Evolutionary conservation across 2,113 vertebrate species (phyloP).

Genomic region (Cyprinodon brontotheroides): DNA sequence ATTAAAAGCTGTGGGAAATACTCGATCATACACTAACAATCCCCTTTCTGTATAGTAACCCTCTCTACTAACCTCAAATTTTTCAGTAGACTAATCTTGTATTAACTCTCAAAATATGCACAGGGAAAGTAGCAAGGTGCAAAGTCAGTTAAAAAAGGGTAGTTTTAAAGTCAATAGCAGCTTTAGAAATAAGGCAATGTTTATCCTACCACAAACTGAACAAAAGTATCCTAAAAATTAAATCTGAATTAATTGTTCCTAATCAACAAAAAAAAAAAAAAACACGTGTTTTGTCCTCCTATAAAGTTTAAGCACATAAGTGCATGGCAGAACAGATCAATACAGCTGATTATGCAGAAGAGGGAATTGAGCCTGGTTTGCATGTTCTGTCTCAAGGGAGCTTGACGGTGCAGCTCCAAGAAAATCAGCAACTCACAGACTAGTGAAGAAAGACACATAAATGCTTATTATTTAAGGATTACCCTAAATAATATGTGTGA

Average conservation of each 20-base stretch:
- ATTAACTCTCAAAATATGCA: conserved; percentile 58
- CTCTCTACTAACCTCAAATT: conserved; percentile 57
- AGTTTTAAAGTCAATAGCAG: conserved; percentile 4
- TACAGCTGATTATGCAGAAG: conserved; percentile 34
- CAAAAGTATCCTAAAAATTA: conserved; percentile 10
- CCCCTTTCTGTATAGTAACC: conserved; percentile 30
- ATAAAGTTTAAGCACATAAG: conserved; percentile 10
- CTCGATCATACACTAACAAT: conserved; percentile 36
- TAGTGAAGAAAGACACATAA: not conserved
- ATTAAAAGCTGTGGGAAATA: conserved; percentile 34
- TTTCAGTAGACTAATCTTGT: conserved; percentile 36
- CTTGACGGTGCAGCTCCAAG: conserved; percentile 20
- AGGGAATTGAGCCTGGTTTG: conserved; percentile 11
- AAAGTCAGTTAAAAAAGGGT: conserved; percentile 56
- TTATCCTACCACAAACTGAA: conserved; percentile 25
- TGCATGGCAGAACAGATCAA: conserved; percentile 15
- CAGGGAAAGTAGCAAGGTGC: conserved; percentile 43
- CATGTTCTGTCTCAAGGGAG: conserved; percentile 11
- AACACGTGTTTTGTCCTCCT: conserved; percentile 14
- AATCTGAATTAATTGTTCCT: not conserved
- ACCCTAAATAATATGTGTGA: not conserved
- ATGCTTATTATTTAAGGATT: not conserved
- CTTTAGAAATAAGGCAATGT: conserved; percentile 32
- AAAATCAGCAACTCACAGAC: not conserved
- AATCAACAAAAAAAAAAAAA: conserved; percentile 8